Evolutionary conservation across 2,888 invertebrate genomes (phyloP).

Genomic region (Leptinotarsa peninsularis): DNA sequence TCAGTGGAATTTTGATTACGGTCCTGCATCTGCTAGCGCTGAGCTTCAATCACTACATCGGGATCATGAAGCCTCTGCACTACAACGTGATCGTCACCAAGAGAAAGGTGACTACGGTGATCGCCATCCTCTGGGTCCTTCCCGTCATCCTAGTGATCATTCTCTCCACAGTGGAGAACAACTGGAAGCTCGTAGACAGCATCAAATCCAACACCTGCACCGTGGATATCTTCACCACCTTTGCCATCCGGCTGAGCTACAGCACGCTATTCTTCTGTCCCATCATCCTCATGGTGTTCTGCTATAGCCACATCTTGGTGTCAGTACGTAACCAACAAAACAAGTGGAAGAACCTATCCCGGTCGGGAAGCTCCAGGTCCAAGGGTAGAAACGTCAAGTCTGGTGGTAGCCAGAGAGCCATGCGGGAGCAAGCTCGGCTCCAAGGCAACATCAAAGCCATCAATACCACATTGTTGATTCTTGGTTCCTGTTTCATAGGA

Average conservation of each 20-base stretch:
- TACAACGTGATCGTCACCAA: slow-evolving; percentile 73
- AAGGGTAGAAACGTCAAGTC: slow-evolving; percentile 48
- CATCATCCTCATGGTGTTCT: slow-evolving; percentile 70
- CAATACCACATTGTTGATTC: slow-evolving; percentile 73
- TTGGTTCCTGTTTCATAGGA: slow-evolving; percentile 72
- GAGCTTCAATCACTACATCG: slow-evolving; percentile 76
- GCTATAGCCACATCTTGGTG: slow-evolving; percentile 72
- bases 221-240: slow-evolving; percentile 50
- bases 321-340: slow-evolving; percentile 71
- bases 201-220: slow-evolving; percentile 46
- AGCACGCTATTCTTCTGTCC: slow-evolving; percentile 71
- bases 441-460: slow-evolving; percentile 71
- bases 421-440: slow-evolving; percentile 61
- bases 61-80: slow-evolving; percentile 72
- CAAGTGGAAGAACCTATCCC: slow-evolving; percentile 65
- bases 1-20: slow-evolving; percentile 73
- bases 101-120: slow-evolving; percentile 67
- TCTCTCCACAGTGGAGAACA: slow-evolving; percentile 68
- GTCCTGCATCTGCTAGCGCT: slow-evolving; percentile 74
- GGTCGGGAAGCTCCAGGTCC: slow-evolving; percentile 62
- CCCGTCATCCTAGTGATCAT: slow-evolving; percentile 61
- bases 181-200: slow-evolving; percentile 63
- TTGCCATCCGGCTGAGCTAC: slow-evolving; percentile 68
- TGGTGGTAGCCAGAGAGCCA: slow-evolving; percentile 46
- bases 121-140: slow-evolving; percentile 70